A percentile compares a stretch with the other conserved stretches of the same genome.
Conservation (phyloP, 2,113 vertebrate species). For the Pardalotus punctatus region DNA sequence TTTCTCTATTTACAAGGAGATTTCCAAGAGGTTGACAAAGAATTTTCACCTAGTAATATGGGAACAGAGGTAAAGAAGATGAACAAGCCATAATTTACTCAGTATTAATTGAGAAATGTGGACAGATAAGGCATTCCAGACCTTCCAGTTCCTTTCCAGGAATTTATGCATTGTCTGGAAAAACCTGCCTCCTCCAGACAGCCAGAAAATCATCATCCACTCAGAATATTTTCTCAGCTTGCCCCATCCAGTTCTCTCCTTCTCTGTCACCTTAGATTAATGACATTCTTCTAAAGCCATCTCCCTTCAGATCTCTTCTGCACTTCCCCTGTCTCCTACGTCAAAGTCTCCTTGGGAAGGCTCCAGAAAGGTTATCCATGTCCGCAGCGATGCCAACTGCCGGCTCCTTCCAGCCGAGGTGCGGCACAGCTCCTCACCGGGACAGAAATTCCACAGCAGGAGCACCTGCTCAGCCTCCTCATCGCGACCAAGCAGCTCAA, state of each 20-base stretch:
- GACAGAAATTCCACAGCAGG: neutral
- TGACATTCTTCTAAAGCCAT: neutral
- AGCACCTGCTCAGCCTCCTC: neutral
- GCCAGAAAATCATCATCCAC: neutral
- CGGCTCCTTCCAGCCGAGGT: neutral
- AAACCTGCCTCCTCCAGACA: neutral
- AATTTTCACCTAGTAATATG: neutral
- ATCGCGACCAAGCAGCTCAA: no score
- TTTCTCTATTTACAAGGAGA: neutral
- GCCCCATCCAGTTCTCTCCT: neutral
- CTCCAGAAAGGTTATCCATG: neutral
- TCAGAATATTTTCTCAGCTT: neutral
- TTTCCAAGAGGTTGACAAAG: neutral
- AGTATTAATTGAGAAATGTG: neutral
- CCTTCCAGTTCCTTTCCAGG: neutral
- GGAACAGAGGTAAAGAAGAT: neutral
- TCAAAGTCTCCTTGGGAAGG: neutral
- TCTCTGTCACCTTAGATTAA: neutral
- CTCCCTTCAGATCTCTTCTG: neutral
- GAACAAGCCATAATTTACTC: neutral
- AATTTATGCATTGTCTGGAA: neutral
- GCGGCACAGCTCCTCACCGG: neutral
- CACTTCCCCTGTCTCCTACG: neutral
- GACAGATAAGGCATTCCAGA: neutral
- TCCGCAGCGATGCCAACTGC: neutral